Evolutionary conservation across 2,113 vertebrate genomes (phyloP), one percentile per base, ranked within the genome.

Genomic region (Dipodomys spectabilis): DNA sequence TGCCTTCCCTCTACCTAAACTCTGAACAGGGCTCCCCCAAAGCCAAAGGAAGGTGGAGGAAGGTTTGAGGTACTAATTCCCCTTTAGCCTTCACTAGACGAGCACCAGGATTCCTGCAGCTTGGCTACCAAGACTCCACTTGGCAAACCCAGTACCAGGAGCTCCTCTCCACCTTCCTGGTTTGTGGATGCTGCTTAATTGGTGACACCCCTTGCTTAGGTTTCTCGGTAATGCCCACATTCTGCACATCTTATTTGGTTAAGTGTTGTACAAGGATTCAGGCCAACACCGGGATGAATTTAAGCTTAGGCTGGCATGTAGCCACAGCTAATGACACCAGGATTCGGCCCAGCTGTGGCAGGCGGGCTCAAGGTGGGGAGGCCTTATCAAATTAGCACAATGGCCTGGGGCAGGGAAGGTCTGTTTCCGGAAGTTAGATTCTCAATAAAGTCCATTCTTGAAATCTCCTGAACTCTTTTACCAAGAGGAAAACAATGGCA

Each of bases 1-100:
- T 6, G 20, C 16, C 20, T 13, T 5, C 28, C 20, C 19, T 5
- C 23, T 13, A 6, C 7, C 0, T 2, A 10, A 5, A 20, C 20
- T 68, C 45, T 68, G 20, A 60, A 19, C 11, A 44, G 5, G 22
- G 5, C 5, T 49, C 62, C n/a, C 0, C 2, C 16, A 19, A 64
- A 28, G 45, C 60, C 20, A 28, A 45, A 28, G 28, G 60, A 32
- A 7, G 25, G 62, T 6, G 8, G 28, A 45, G 16, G 27, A 25
- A 35, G 53, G 13, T 16, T 13, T 18, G 28, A 22, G 1, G 28
- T 32, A 32, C 1, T 20, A 20, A 32, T n/a, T 12, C 13, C n/a
- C 83, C 32, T 72, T 64, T 30, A 16, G 25, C 6, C 4, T 87
- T 13, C 35, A 74, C 28, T 67, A 30, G 39, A 57, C 39, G 12